phyloP scores from a whole-genome alignment of 2,888 invertebrate genomes.

The Agonopterix heracliana region DNA sequence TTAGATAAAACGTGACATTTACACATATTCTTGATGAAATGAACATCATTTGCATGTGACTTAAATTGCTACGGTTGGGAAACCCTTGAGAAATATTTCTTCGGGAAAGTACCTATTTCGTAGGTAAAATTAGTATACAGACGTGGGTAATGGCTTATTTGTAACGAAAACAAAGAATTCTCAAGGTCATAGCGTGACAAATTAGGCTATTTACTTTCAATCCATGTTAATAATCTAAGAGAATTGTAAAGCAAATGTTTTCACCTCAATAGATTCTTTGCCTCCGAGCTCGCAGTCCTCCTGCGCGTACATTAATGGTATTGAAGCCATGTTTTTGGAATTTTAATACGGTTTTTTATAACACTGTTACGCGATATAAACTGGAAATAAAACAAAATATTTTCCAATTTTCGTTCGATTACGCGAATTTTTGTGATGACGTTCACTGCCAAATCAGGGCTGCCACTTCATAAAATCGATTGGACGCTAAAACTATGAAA shows the following conservation, averaged over 20 bases:
- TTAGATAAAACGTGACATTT: too few relatives aligned
- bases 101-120: too few relatives aligned
- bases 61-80: too few relatives aligned
- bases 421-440: slow-evolving; percentile 1
- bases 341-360: slow-evolving; percentile 6
- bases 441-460: background rate
- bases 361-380: background rate
- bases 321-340: slow-evolving; percentile 53
- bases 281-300: slow-evolving; percentile 82
- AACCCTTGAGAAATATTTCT: too few relatives aligned
- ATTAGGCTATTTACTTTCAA: slow-evolving; percentile 7
- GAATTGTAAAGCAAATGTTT: slow-evolving; percentile 2
- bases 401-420: background rate
- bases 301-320: slow-evolving; percentile 78
- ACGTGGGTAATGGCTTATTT: background rate
- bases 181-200: slow-evolving; percentile 12
- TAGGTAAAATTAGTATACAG: too few relatives aligned
- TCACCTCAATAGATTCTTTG: slow-evolving; percentile 74
- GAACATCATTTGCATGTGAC: too few relatives aligned
- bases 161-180: background rate
- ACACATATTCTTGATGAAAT: too few relatives aligned
- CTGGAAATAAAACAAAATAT: background rate
- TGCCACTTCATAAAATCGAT: too few relatives aligned
- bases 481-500: too few relatives aligned
- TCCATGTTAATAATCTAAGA: slow-evolving; percentile 2